Percentiles rank a stretch among this genome's conserved stretches.
phyloP scores from a whole-genome alignment of 2,797 vertebrate genomes.

The Phoeniculus purpureus region DNA sequence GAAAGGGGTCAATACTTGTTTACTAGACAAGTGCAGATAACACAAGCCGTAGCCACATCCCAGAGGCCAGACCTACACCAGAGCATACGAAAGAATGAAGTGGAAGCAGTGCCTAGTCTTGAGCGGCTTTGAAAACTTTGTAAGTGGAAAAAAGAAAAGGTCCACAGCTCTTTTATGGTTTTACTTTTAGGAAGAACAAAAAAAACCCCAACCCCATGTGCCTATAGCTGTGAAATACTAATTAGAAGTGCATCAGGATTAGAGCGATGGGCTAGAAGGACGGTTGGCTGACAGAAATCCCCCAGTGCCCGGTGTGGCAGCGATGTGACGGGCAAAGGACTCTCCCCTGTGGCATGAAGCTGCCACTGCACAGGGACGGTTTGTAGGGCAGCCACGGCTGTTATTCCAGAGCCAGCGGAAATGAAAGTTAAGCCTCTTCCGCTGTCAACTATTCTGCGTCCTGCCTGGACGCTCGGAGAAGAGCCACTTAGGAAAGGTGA shows the following conservation, averaged over 20 bases:
- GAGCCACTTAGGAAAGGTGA: neutral
- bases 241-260: neutral
- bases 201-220: neutral
- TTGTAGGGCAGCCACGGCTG: accelerated
- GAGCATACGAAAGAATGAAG: accelerated
- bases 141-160: neutral
- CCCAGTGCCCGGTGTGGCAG: neutral
- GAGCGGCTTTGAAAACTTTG: neutral
- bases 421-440: neutral
- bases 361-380: constrained; percentile 31
- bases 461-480: accelerated
- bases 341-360: constrained; percentile 60
- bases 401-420: neutral
- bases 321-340: constrained; percentile 41
- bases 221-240: neutral
- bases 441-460: neutral
- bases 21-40: neutral
- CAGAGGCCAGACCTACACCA: neutral
- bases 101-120: neutral
- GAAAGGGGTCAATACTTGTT: neutral
- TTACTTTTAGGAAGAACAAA: neutral
- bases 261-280: neutral
- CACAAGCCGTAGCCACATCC: neutral
- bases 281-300: neutral
- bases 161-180: neutral